A percentile compares a stretch with the other conserved stretches of the same genome.
Conservation (phyloP, 2,797 vertebrate genomes). For the Gallinago stenura region DNA sequence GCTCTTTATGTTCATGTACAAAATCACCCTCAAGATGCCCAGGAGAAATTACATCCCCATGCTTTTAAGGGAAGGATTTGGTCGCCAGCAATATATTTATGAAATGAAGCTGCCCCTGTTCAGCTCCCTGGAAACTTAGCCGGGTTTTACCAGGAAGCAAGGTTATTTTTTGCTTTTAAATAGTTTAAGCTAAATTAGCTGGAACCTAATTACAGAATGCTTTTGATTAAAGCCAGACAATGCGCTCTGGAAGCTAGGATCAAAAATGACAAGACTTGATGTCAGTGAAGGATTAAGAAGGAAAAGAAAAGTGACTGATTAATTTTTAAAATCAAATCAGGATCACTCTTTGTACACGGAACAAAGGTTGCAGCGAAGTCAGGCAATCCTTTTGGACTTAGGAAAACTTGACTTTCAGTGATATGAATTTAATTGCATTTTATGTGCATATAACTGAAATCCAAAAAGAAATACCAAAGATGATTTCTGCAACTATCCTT, state of each 20-base stretch:
- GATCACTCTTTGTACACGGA: background rate
- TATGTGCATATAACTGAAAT: background rate
- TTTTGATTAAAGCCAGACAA: constrained; percentile 64
- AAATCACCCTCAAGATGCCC: background rate
- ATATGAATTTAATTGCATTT: background rate
- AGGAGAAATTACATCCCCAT: background rate
- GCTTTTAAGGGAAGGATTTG: background rate
- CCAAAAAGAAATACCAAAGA: background rate
- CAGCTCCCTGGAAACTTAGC: background rate
- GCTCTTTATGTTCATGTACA: background rate
- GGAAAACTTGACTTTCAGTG: background rate
- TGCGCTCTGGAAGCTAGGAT: constrained; percentile 6
- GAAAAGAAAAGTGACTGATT: constrained; percentile 28
- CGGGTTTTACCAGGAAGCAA: background rate
- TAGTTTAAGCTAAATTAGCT: constrained; percentile 51
- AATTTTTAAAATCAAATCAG: constrained; percentile 23
- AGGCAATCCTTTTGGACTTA: background rate
- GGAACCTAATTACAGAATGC: constrained; percentile 60
- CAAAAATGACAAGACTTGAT: constrained; percentile 32
- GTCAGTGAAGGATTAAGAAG: constrained; percentile 26
- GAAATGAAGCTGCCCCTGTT: background rate
- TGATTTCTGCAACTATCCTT: background rate
- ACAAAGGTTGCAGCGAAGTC: background rate
- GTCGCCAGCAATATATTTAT: background rate
- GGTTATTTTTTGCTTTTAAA: constrained; percentile 21